These are phyloP conservation scores for Nomada fabriciana DNA, from an alignment of 2,888 invertebrate species.

Conservation along the genomic window DNA sequence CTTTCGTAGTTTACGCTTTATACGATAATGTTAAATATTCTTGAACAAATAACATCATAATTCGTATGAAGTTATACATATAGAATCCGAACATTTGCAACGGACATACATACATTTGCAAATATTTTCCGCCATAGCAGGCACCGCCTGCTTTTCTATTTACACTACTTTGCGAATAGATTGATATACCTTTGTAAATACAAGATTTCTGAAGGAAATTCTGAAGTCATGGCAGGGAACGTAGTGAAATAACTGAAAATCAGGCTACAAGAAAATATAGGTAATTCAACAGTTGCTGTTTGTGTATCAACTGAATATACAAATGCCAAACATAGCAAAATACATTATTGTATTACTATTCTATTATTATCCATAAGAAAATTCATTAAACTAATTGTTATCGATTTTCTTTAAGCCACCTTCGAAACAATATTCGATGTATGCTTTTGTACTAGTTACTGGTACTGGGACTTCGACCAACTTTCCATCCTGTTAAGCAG, in stretches of 20 bases:
- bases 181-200: slow-evolving; percentile 1
- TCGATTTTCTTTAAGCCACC: background rate
- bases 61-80: background rate
- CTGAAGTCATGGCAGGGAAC: background rate
- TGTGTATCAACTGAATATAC: too few species aligned
- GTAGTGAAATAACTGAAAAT: background rate
- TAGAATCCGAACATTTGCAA: background rate
- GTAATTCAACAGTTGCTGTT: background rate
- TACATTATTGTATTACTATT: too few species aligned
- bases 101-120: background rate
- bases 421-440: background rate
- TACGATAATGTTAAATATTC: background rate
- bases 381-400: background rate
- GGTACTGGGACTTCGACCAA: background rate
- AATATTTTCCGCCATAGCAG: slow-evolving; percentile 3
- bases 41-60: background rate
- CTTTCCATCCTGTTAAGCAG: background rate
- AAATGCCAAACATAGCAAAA: too few species aligned
- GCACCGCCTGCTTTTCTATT: slow-evolving; percentile 1
- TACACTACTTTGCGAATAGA: slow-evolving; percentile 14
- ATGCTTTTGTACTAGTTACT: background rate
- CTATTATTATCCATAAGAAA: background rate
- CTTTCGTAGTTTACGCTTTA: background rate
- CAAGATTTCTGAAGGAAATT: background rate
- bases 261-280: background rate